Evolutionary conservation across 2,113 vertebrate genomes (phyloP).

Genomic region (Garra rufa): DNA sequence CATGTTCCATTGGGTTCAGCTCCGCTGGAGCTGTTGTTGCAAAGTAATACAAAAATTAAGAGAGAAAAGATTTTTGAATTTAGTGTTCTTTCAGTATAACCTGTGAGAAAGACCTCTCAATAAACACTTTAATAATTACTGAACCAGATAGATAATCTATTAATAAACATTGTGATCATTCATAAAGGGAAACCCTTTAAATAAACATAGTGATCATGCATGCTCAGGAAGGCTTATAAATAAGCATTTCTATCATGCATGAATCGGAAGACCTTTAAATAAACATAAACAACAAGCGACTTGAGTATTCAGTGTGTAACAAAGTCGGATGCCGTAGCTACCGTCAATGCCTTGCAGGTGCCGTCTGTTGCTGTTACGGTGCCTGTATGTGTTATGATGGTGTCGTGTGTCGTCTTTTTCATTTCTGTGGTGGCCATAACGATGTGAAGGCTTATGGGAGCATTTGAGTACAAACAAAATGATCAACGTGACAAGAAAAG

Average conservation of each 20-base stretch:
- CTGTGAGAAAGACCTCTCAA: not conserved
- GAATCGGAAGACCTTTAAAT: not conserved
- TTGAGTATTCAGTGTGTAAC: not conserved
- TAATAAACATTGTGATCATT: not conserved
- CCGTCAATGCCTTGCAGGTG: slow-evolving; percentile 74
- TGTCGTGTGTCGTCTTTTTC: slow-evolving; percentile 25
- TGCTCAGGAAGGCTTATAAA: not conserved
- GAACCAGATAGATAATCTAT: not conserved
- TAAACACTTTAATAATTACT: slow-evolving; percentile 2
- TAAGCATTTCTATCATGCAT: not conserved
- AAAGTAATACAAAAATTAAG: not conserved
- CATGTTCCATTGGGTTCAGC: slow-evolving; percentile 75
- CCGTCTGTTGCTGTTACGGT: slow-evolving; percentile 35
- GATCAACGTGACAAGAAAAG: slow-evolving; percentile 53
- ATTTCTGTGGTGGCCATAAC: not conserved
- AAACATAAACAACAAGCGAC: not conserved
- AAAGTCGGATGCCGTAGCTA: slow-evolving; percentile 35
- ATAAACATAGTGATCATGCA: not conserved
- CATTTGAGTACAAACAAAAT: slow-evolving; percentile 51
- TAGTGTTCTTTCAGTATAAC: not conserved
- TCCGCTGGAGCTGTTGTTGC: slow-evolving; percentile 70
- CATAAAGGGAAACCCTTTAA: not conserved
- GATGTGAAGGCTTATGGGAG: not conserved
- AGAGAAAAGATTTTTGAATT: too few species aligned
- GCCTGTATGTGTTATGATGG: not conserved